Percentiles rank a stretch among this genome's conserved stretches.
Conservation (phyloP, 2,113 vertebrate genomes). For the Hipposideros armiger region DNA sequence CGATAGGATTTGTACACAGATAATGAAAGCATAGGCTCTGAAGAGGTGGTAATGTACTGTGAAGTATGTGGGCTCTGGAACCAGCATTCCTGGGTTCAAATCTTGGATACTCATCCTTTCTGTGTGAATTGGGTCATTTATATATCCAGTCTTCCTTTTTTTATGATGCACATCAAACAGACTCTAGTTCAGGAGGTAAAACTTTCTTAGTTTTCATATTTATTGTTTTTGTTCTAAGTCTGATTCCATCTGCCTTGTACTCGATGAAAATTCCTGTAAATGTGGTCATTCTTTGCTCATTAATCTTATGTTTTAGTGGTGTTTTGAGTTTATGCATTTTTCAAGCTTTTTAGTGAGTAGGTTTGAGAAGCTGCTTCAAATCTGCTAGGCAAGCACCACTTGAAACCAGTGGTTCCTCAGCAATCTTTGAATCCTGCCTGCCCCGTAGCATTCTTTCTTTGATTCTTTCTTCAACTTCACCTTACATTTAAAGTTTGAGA, state of each 20-base stretch:
- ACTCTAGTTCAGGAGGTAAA: not conserved
- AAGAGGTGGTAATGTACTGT: not conserved
- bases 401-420: not conserved
- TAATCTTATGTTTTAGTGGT: not conserved
- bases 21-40: not conserved
- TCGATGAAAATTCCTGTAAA: not conserved
- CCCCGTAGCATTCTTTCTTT: not conserved
- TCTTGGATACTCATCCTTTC: not conserved
- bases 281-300: not conserved
- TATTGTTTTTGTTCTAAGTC: not conserved
- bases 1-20: not conserved
- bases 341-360: not conserved
- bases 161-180: not conserved
- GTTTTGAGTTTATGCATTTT: not conserved
- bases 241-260: not conserved
- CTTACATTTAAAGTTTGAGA: conserved; percentile 24
- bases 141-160: not conserved
- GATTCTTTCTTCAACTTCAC: not conserved
- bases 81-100: not conserved
- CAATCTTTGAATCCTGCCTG: not conserved
- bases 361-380: not conserved
- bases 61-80: not conserved
- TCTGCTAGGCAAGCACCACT: not conserved
- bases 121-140: not conserved
- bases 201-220: not conserved